Evolutionary conservation across 2,113 vertebrate species (phyloP), one percentile per base, ranked within the genome.

Genomic region (Brachionichthys hirsutus): DNA sequence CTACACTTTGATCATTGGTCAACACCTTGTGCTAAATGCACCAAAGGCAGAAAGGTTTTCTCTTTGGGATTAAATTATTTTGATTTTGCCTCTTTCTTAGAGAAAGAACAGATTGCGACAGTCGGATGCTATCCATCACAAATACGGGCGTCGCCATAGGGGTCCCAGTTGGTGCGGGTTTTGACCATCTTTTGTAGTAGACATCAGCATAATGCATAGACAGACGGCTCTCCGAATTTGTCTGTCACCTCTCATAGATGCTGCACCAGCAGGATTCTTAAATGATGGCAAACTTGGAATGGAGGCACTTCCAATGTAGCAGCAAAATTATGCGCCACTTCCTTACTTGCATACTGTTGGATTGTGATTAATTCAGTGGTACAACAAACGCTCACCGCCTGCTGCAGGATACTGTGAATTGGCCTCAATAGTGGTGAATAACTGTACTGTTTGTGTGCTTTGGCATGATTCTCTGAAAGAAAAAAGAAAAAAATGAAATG

Each of bases 1-100:
- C 24, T 30, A 30, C 24, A 30, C 69, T 59, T 43, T 61, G 40
- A n/a, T 36, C 73, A 87, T 87, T 75, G 79, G 84, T 84, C 81
- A 74, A 58, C 46, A 62, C 73, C 83, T 87, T 83, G 53, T 87
- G 87, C 85, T 87, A 81, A 87, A 76, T 68, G 55, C 0, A 44
- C 77, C 54, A 20, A 80, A 83, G 68, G 66, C 70, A 17, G 16
- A 2, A 14, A 16, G 12, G 30, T 50, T 41, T 20, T 36, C 61
- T 79, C 72, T 77, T 77, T 73, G 40, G 53, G 81, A 80, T 84
- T 58, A 80, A 64, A 67, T 70, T 54, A 78, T 81, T n/a, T 85
- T 85, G 80, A 82, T 80, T 52, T 62, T 46, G 56, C 38, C 20
- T 72, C 55, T 60, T 73, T 54, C 45, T 62, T 47, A 51, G 67